phyloP scores from a whole-genome alignment of 2,797 vertebrate species.

The Sebastes taczanowskii region DNA sequence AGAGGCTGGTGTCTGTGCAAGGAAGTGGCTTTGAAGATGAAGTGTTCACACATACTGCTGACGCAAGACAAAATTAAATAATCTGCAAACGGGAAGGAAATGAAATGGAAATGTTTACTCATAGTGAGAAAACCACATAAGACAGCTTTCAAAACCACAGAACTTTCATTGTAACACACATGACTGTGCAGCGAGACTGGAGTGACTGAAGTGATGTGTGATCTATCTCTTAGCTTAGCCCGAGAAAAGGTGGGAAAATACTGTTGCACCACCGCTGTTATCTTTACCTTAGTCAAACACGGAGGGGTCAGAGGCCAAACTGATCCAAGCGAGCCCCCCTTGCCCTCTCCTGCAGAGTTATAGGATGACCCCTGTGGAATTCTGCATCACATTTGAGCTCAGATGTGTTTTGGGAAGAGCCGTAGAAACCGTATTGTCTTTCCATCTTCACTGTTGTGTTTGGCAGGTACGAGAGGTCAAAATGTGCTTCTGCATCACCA shows the following conservation, averaged over 20 bases:
- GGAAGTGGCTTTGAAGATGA: not conserved
- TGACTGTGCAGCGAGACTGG: not conserved
- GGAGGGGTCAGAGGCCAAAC: slow-evolving; percentile 1
- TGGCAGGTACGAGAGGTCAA: slow-evolving; percentile 6
- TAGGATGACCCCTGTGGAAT: slow-evolving; percentile 9
- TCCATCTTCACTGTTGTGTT: slow-evolving; percentile 33
- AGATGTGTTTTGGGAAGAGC: slow-evolving; percentile 51
- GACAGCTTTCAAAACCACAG: not conserved
- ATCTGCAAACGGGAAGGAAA: not conserved
- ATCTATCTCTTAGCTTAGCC: not conserved
- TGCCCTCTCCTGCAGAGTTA: not conserved
- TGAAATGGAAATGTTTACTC: not conserved
- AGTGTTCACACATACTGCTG: not conserved
- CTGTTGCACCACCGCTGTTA: not conserved
- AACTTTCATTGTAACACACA: not conserved
- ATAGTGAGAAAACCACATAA: not conserved
- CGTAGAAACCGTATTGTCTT: slow-evolving; percentile 4
- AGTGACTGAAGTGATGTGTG: not conserved
- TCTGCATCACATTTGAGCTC: slow-evolving; percentile 18
- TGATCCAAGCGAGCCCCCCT: not conserved
- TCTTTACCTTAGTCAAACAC: slow-evolving; percentile 30
- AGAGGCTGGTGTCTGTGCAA: not conserved
- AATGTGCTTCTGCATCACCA: slow-evolving; percentile 1
- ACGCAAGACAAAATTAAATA: not conserved
- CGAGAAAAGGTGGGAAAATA: not conserved